These are phyloP conservation scores for Cyphomyrus plagiostoma DNA, from an alignment of 2,113 vertebrate species.

Conservation along the genomic window DNA sequence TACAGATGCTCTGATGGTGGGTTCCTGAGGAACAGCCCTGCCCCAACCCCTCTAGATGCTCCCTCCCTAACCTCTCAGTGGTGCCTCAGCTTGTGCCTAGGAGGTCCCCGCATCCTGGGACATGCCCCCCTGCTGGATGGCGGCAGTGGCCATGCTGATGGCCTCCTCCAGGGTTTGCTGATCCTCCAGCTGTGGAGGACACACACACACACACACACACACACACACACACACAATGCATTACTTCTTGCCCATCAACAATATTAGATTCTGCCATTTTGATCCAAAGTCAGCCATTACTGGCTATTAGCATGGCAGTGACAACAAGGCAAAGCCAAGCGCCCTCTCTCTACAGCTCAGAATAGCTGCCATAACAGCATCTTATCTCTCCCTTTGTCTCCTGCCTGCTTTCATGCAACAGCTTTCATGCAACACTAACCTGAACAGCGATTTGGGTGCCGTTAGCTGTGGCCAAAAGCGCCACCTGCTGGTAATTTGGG, in stretches of 20 bases:
- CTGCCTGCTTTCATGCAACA: background rate
- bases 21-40: background rate
- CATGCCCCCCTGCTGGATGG: constrained; percentile 51
- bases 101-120: constrained; percentile 33
- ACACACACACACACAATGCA: background rate
- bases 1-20: background rate
- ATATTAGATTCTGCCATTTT: background rate
- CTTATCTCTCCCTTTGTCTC: background rate
- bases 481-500: constrained; percentile 62
- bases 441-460: constrained; percentile 65
- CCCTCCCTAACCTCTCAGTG: background rate
- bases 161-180: constrained; percentile 69
- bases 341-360: background rate
- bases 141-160: constrained; percentile 58
- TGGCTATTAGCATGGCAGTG: background rate
- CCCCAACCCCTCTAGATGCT: background rate
- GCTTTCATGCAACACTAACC: constrained; percentile 40
- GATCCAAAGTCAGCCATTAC: background rate
- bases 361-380: background rate
- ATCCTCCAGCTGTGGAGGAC: constrained; percentile 54
- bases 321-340: background rate
- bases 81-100: constrained; percentile 38
- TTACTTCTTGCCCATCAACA: background rate
- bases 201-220: background rate
- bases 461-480: constrained; percentile 56